Percentiles rank a stretch among this genome's conserved stretches.
These are phyloP conservation scores for Chrysolina americana DNA, from an alignment of 2,888 invertebrate genomes.

Conservation along the genomic window DNA sequence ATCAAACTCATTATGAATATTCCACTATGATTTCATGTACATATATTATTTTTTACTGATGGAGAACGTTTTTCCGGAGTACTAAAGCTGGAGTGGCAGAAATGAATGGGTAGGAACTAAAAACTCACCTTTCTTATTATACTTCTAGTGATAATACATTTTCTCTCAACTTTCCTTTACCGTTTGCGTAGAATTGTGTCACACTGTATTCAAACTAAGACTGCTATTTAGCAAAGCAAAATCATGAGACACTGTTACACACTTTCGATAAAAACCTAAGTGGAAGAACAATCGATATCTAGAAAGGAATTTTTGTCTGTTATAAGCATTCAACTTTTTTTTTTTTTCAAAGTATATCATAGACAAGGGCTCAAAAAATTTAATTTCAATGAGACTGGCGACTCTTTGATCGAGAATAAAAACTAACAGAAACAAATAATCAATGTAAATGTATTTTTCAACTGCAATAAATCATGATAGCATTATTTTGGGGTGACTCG, in stretches of 20 bases:
- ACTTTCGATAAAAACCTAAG: not conserved
- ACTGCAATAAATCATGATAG: not conserved
- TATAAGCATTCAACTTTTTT: not conserved
- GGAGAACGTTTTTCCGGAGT: too few relatives aligned
- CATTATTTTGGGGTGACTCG: not conserved
- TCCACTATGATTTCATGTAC: too few relatives aligned
- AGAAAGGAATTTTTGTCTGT: not conserved
- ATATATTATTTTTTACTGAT: too few relatives aligned
- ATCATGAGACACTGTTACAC: not conserved
- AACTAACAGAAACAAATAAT: not conserved
- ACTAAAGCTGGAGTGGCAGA: too few relatives aligned
- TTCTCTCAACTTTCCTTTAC: too few relatives aligned
- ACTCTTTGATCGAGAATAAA: not conserved
- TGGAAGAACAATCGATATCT: slow-evolving; percentile 3
- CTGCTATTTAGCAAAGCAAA: not conserved
- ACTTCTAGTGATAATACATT: too few relatives aligned
- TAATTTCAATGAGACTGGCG: not conserved
- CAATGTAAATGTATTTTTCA: too few relatives aligned
- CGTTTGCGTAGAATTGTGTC: too few relatives aligned
- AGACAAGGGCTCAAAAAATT: not conserved
- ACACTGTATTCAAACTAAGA: not conserved
- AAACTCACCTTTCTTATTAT: too few relatives aligned
- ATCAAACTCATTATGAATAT: too few relatives aligned
- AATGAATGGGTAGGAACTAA: too few relatives aligned
- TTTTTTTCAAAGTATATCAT: not conserved